Evolutionary conservation across 2,797 vertebrate genomes (phyloP), one percentile per base, ranked within the genome.

Genomic region (Falco biarmicus): DNA sequence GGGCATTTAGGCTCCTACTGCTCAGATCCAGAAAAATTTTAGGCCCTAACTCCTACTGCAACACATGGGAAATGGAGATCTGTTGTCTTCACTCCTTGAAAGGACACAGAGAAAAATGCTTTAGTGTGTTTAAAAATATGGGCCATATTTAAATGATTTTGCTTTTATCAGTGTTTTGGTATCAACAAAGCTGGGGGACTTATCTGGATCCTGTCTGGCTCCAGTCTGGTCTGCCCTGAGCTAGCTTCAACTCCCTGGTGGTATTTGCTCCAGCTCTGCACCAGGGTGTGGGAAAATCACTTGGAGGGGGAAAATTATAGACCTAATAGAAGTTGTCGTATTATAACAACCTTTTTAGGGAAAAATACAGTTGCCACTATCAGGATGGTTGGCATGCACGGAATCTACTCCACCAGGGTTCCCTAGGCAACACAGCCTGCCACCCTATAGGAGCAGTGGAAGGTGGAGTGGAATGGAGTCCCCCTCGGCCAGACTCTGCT

Each of bases 231-330:
- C 45, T 77, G 41, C 24, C 7, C 47, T 59, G n/a, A 76, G 12
- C 2, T 48, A 64, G 3, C 11, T 93, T 82, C 0, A 0, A 45
- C 45, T 71, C 8, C 32, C 10, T 3, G 2, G 20, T 32, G 16
- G 8, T 64, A 63, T 84, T 80, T 89, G 34, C 24, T 73, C 45
- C 26, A 25, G 20, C 20, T 74, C 19, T 50, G 45, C 39, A 69
- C 6, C 22, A 45, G 10, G 11, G 11, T 60, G 28, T 37, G 37
- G 37, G 37, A 37, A 37, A 37, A 37, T 37, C 37, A 37, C 37
- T 37, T 37, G 37, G 37, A 37, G 37, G 37, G 37, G 37, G 37
- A 10, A 37, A 37, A 37, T 37, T 37, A 37, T 37, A 37, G 37
- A 37, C 37, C 37, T 37, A 37, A 37, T 37, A 37, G 37, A 37